Percentiles rank a stretch among this genome's conserved stretches.
Conservation (phyloP, 2,113 vertebrate species). For the Zosterops hypoxanthus region DNA sequence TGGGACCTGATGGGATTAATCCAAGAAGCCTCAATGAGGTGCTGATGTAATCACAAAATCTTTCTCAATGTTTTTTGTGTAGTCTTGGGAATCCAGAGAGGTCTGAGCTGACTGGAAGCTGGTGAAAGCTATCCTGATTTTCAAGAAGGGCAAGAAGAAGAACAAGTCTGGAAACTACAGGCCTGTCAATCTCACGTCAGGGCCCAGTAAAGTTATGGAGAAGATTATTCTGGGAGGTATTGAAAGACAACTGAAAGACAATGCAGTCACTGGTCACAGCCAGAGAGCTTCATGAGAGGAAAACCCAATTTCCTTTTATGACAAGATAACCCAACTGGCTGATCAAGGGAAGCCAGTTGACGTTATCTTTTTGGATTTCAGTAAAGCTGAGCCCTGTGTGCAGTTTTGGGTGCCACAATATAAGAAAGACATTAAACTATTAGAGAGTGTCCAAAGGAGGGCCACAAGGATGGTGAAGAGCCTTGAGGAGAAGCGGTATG, state of each 20-base stretch:
- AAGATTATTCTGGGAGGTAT: neutral
- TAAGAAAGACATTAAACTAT: neutral
- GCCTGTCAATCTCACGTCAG: neutral
- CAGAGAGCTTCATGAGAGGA: neutral
- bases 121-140: neutral
- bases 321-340: neutral
- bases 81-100: neutral
- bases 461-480: accelerated
- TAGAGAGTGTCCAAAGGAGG: neutral
- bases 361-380: neutral
- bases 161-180: neutral
- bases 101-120: neutral
- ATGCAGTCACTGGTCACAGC: neutral
- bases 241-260: neutral
- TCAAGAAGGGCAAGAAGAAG: neutral
- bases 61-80: neutral
- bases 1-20: neutral
- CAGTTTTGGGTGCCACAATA: neutral
- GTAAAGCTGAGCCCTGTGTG: neutral
- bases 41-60: neutral
- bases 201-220: neutral
- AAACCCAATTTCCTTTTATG: neutral
- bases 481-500: neutral
- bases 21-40: neutral
- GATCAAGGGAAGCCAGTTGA: neutral